These are phyloP conservation scores for Rhinolophus ferrumequinum DNA, from an alignment of 2,113 vertebrate genomes.

Conservation along the genomic window DNA sequence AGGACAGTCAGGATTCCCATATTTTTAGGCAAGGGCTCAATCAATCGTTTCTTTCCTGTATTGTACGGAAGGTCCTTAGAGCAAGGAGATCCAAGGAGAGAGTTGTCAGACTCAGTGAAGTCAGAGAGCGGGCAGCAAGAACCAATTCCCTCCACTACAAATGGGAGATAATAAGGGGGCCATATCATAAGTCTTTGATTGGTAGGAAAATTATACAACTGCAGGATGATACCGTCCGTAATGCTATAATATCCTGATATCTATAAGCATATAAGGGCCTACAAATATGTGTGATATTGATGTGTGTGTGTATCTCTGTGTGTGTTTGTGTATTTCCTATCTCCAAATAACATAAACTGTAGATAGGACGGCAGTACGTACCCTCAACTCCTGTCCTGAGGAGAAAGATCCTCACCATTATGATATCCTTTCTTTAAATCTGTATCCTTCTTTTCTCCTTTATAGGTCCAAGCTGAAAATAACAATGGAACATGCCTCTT, in stretches of 20 bases:
- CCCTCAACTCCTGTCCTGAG: not conserved
- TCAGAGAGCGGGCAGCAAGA: not conserved
- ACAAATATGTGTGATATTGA: not conserved
- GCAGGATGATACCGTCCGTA: rapidly evolving
- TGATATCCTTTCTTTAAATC: not conserved
- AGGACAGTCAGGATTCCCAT: not conserved
- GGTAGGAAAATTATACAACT: not conserved
- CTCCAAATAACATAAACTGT: not conserved
- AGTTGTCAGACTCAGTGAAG: not conserved
- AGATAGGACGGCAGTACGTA: not conserved
- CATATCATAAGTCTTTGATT: not conserved
- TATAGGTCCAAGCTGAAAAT: not conserved
- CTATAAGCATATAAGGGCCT: not conserved
- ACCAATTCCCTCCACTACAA: not conserved
- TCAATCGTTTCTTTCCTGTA: not conserved
- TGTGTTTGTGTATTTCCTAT: not conserved
- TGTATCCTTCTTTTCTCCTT: not conserved
- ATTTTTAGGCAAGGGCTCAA: not conserved
- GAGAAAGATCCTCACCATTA: not conserved
- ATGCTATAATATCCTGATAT: not conserved
- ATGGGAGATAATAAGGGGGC: no score
- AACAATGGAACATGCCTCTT: not conserved
- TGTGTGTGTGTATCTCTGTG: not conserved
- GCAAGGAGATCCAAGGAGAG: not conserved
- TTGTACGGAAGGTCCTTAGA: not conserved